Percentiles rank a stretch among this genome's conserved stretches.
Conservation (phyloP, 2,797 vertebrate genomes). For the Huso huso region DNA sequence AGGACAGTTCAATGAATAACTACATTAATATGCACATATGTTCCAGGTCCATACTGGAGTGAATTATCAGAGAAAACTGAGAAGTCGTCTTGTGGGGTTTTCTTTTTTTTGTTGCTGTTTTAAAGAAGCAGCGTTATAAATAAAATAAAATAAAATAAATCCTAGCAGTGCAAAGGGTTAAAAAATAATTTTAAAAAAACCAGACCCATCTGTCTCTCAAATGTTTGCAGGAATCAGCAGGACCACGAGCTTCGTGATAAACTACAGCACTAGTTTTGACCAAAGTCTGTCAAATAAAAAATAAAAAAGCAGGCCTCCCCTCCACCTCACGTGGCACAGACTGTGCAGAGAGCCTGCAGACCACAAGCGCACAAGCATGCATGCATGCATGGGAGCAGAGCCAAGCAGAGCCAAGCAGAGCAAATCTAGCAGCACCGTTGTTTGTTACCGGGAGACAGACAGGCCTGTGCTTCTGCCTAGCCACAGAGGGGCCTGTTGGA, state of each 20-base stretch:
- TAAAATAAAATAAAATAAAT: no score
- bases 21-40: no score
- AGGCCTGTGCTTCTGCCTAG: slow-evolving; percentile 10
- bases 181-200: slow-evolving; percentile 34
- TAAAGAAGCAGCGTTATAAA: no score
- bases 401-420: no score
- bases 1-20: no score
- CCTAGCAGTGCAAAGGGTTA: slow-evolving; percentile 19
- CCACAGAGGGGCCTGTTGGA: slow-evolving; percentile 19
- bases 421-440: not conserved
- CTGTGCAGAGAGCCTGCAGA: not conserved
- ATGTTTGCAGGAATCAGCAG: slow-evolving; percentile 23
- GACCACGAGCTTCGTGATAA: slow-evolving; percentile 30
- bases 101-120: no score
- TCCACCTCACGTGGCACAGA: slow-evolving; percentile 6
- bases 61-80: no score
- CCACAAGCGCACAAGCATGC: not conserved
- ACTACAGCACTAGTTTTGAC: slow-evolving; percentile 16
- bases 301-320: not conserved
- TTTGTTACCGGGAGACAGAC: slow-evolving; percentile 32
- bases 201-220: slow-evolving; percentile 44
- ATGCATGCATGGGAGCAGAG: no score
- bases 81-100: no score
- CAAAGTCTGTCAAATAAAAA: not conserved
- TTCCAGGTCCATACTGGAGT: no score